Evolutionary conservation across 2,888 invertebrate genomes (phyloP).

Genomic region (Lamellibrachia columna): DNA sequence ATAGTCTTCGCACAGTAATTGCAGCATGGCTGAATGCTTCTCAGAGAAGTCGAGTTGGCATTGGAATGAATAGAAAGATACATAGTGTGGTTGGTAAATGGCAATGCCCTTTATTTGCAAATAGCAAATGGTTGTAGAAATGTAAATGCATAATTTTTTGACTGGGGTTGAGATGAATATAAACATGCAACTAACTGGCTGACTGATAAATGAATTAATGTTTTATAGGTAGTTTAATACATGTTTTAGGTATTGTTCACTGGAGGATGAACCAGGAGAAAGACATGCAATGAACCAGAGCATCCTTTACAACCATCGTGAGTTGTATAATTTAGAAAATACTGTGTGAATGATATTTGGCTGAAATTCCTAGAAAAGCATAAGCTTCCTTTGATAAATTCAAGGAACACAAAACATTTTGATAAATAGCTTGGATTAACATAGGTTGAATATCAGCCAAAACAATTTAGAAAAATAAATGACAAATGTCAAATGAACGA

Average conservation of each 20-base stretch:
- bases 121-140: too few species aligned
- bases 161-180: not conserved
- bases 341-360: not conserved
- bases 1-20: too few species aligned
- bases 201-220: not conserved
- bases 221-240: not conserved
- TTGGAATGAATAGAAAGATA: too few species aligned
- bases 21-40: too few species aligned
- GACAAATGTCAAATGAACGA: not conserved
- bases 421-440: not conserved
- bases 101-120: too few species aligned
- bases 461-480: not conserved
- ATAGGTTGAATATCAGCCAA: not conserved
- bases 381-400: not conserved
- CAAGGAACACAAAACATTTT: not conserved
- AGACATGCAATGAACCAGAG: slow-evolving; percentile 65
- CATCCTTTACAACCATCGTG: slow-evolving; percentile 63
- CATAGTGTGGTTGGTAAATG: too few species aligned
- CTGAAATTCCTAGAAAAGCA: not conserved
- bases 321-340: not conserved
- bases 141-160: not conserved
- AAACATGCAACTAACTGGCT: not conserved
- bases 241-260: slow-evolving; percentile 57
- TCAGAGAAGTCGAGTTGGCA: too few species aligned
- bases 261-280: slow-evolving; percentile 63